Conservation (phyloP, 2,113 vertebrate species). For the Eptesicus fuscus region DNA sequence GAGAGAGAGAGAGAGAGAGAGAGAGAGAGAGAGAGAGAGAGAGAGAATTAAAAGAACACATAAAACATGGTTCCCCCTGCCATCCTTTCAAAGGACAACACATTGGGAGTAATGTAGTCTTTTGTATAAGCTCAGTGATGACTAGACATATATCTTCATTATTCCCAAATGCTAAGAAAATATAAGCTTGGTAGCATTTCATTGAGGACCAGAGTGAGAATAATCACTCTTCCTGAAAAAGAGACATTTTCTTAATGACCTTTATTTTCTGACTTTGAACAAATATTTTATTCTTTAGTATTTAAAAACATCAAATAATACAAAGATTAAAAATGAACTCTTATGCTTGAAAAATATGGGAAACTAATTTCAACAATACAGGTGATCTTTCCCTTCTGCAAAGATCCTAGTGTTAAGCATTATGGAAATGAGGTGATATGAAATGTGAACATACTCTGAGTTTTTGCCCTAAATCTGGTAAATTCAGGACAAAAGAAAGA, state of each 20-base stretch:
- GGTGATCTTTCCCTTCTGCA: background rate
- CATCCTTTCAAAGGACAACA: background rate
- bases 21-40: background rate
- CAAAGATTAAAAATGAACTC: background rate
- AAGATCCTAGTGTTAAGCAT: background rate
- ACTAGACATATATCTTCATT: background rate
- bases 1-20: background rate
- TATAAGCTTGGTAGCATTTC: background rate
- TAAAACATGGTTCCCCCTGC: background rate
- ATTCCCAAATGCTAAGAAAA: background rate
- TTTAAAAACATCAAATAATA: background rate
- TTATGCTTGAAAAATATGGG: background rate
- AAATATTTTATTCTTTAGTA: background rate
- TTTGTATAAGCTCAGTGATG: background rate
- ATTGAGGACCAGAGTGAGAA: background rate
- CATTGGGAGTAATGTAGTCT: background rate
- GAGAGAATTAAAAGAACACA: background rate
- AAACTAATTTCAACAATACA: background rate
- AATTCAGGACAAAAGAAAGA: background rate
- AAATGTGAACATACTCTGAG: background rate
- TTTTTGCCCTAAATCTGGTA: background rate
- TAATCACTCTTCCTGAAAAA: background rate
- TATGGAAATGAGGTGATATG: background rate
- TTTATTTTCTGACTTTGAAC: slow-evolving; percentile 17
- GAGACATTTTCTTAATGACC: background rate